These are phyloP conservation scores for Bruchidius siliquastri DNA, from an alignment of 2,888 invertebrate species.

Conservation along the genomic window DNA sequence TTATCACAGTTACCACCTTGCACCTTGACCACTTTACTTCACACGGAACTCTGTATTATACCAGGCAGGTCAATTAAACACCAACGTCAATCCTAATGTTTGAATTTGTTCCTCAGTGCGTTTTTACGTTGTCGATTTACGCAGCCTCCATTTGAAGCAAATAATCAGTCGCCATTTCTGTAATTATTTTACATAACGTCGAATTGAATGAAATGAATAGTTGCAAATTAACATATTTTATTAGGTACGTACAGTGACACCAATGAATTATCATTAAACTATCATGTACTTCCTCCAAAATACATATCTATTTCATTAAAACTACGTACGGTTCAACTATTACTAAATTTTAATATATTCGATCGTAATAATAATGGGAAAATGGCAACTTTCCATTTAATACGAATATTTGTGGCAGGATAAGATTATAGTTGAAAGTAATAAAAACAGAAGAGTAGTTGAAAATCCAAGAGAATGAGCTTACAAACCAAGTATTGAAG, in stretches of 20 bases:
- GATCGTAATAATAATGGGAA: slow-evolving; percentile 29
- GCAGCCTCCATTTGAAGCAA: too few relatives aligned
- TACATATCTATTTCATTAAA: slow-evolving; percentile 44
- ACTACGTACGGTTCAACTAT: slow-evolving; percentile 47
- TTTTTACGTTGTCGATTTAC: too few relatives aligned
- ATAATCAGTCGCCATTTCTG: background rate
- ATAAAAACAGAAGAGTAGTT: too few relatives aligned
- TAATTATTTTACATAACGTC: background rate
- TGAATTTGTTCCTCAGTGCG: too few relatives aligned
- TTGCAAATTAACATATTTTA: slow-evolving; percentile 33
- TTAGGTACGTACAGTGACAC: slow-evolving; percentile 12
- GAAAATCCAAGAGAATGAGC: too few relatives aligned
- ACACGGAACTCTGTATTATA: too few relatives aligned
- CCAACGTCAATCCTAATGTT: too few relatives aligned
- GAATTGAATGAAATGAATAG: slow-evolving; percentile 3
- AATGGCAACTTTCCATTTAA: background rate
- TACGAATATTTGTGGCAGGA: background rate
- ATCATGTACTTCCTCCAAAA: slow-evolving; percentile 39
- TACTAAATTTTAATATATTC: slow-evolving; percentile 42
- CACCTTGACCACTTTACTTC: too few relatives aligned
- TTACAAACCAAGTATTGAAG: too few relatives aligned
- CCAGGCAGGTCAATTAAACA: too few relatives aligned
- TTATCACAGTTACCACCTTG: too few relatives aligned
- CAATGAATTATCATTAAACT: slow-evolving; percentile 40
- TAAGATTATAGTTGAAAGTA: background rate